A percentile compares a stretch with the other conserved stretches of the same genome.
These are phyloP conservation scores for Aphyosemion australe DNA, from an alignment of 2,113 vertebrate genomes.

Conservation along the genomic window DNA sequence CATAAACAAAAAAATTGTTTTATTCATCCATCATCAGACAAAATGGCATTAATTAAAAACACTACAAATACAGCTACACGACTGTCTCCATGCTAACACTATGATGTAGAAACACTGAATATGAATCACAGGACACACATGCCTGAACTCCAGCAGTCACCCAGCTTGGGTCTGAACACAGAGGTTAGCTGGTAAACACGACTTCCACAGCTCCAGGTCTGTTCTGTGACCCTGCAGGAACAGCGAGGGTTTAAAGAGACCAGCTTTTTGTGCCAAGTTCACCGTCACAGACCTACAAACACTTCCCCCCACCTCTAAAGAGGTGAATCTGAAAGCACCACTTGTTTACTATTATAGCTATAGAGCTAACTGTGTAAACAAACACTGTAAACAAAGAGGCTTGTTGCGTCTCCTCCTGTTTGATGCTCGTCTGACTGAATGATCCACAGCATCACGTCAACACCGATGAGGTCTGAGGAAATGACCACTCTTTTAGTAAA, in stretches of 20 bases:
- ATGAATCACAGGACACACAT: not conserved
- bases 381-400: not conserved
- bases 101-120: not conserved
- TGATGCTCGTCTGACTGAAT: not conserved
- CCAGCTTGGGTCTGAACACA: constrained; percentile 39
- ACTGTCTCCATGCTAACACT: not conserved
- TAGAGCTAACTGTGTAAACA: not conserved
- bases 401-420: not conserved
- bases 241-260: constrained; percentile 41
- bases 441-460: not conserved
- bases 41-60: too few species aligned
- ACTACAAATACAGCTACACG: not conserved
- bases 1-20: not conserved
- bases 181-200: constrained; percentile 69
- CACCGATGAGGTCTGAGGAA: not conserved
- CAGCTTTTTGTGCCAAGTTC: constrained; percentile 48
- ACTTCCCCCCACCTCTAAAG: not conserved
- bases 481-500: not conserved
- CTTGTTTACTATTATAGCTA: not conserved
- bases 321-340: not conserved
- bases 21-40: not conserved
- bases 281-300: constrained; percentile 31
- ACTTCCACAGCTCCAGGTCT: constrained; percentile 59
- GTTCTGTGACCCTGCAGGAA: constrained; percentile 48
- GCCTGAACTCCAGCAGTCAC: too few species aligned